Evolutionary conservation across 2,113 vertebrate species (phyloP).

Genomic region (Paramisgurnus dabryanus): DNA sequence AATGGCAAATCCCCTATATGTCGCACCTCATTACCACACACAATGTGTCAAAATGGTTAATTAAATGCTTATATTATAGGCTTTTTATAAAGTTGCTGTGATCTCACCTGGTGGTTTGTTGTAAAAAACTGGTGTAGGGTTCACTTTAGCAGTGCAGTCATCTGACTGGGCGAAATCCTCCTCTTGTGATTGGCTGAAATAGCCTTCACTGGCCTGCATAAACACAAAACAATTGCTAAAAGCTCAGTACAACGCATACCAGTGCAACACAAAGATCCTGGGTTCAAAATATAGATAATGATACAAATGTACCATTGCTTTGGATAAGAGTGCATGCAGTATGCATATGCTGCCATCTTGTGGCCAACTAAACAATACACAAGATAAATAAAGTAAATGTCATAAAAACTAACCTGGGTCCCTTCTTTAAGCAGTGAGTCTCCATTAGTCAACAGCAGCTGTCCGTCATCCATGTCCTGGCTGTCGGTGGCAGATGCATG

Average conservation of each 20-base stretch:
- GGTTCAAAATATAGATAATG: too few species aligned
- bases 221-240: slow-evolving; percentile 2
- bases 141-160: slow-evolving; percentile 86
- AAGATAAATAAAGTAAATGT: too few species aligned
- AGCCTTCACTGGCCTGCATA: slow-evolving; percentile 89
- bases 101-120: slow-evolving; percentile 91
- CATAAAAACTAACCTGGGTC: slow-evolving; percentile 75
- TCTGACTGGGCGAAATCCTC: slow-evolving; percentile 89
- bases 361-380: slow-evolving; percentile 16
- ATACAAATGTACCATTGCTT: too few species aligned
- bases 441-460: slow-evolving; percentile 91
- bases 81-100: not conserved
- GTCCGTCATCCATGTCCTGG: slow-evolving; percentile 72
- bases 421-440: slow-evolving; percentile 89
- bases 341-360: slow-evolving; percentile 49
- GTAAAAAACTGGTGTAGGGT: slow-evolving; percentile 88
- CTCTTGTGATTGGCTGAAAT: slow-evolving; percentile 96
- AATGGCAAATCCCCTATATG: not conserved
- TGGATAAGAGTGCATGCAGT: not conserved
- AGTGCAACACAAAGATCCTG: not conserved
- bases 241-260: not conserved
- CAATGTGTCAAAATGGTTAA: not conserved
- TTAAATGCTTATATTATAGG: not conserved
- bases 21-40: not conserved
- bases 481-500: slow-evolving; percentile 69